These are phyloP conservation scores for Macroglossus sobrinus DNA, from an alignment of 2,113 vertebrate genomes.

Conservation along the genomic window DNA sequence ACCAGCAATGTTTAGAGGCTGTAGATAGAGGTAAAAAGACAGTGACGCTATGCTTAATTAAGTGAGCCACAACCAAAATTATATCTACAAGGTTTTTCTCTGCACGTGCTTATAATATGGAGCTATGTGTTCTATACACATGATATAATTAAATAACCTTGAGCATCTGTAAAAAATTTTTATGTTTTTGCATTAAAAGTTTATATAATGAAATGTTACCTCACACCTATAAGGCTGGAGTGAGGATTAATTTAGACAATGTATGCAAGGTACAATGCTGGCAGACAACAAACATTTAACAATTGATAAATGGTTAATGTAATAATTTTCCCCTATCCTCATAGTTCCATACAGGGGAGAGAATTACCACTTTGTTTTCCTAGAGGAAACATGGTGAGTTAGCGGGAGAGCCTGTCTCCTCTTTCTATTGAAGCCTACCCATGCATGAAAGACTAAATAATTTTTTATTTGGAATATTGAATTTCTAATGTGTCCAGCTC, in stretches of 20 bases:
- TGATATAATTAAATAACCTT: background rate
- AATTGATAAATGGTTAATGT: background rate
- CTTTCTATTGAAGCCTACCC: background rate
- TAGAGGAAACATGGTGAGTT: background rate
- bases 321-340: background rate
- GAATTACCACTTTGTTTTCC: background rate
- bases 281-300: background rate
- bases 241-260: background rate
- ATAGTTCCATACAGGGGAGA: background rate
- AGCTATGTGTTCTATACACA: background rate
- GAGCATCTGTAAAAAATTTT: background rate
- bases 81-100: background rate
- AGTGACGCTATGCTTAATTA: background rate
- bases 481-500: background rate
- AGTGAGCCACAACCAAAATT: background rate
- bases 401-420: background rate
- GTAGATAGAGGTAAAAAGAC: background rate
- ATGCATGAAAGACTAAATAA: background rate
- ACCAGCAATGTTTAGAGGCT: background rate
- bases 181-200: background rate
- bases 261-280: background rate
- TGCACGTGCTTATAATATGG: background rate
- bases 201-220: background rate
- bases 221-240: background rate
- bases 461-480: background rate